phyloP scores from a whole-genome alignment of 2,113 vertebrate species.

The Ctenomys sociabilis region DNA sequence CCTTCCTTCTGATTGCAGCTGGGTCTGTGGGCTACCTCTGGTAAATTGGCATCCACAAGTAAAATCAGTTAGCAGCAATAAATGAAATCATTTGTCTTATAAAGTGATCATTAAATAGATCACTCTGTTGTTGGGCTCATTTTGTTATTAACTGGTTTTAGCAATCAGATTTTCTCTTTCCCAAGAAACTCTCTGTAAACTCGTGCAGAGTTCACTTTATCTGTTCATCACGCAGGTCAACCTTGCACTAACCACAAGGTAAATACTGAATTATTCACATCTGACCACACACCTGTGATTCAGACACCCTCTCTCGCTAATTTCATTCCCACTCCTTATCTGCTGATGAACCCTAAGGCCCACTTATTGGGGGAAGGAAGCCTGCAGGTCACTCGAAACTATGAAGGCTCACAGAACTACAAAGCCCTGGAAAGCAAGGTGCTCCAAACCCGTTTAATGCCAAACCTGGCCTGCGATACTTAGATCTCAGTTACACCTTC shows the following conservation, averaged over 20 bases:
- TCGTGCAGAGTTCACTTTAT: neutral
- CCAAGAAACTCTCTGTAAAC: neutral
- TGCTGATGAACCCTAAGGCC: neutral
- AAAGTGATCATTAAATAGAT: neutral
- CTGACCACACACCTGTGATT: neutral
- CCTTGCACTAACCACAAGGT: neutral
- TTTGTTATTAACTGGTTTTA: neutral
- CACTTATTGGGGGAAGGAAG: neutral
- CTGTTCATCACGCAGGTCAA: neutral
- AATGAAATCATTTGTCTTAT: neutral
- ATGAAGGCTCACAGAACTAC: neutral
- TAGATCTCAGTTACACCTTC: neutral
- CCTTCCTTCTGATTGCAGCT: neutral
- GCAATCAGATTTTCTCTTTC: neutral
- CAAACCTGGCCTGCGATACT: neutral
- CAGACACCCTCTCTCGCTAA: neutral
- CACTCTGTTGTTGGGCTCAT: neutral
- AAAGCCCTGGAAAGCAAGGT: neutral
- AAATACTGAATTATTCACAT: neutral
- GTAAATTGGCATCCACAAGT: neutral
- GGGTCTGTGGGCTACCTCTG: neutral
- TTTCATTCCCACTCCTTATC: neutral
- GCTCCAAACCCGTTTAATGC: neutral
- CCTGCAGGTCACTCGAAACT: neutral
- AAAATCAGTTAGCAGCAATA: slow-evolving; percentile 25